Evolutionary conservation across 2,888 invertebrate genomes (phyloP).

Genomic region (Caenorhabditis wallacei): DNA sequence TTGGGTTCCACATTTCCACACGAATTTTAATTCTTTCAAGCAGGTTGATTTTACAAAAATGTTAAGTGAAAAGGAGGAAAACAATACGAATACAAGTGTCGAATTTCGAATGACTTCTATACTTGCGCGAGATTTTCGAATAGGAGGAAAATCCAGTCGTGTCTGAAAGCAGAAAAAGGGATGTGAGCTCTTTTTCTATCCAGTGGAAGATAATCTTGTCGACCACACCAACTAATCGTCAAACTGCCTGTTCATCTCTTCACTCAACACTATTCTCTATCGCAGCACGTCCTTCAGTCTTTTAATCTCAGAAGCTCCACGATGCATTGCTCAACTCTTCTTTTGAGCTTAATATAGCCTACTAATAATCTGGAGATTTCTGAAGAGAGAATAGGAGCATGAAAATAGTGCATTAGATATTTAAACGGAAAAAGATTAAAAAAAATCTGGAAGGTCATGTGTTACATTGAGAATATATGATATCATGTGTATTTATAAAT

Average conservation of each 20-base stretch:
- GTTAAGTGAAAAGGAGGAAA: no score
- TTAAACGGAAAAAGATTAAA: no score
- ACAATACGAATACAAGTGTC: no score
- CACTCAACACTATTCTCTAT: slow-evolving; percentile 3
- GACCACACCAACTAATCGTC: slow-evolving; percentile 31
- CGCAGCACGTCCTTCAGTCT: slow-evolving; percentile 26
- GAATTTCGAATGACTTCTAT: no score
- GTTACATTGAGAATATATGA: no score
- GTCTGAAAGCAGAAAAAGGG: neutral
- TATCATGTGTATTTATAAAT: no score
- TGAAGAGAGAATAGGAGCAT: no score
- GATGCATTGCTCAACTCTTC: neutral
- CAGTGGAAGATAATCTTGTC: slow-evolving; percentile 21
- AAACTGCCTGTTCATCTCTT: neutral
- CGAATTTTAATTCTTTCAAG: slow-evolving; percentile 40
- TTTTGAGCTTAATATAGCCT: neutral
- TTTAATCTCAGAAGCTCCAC: slow-evolving; percentile 19
- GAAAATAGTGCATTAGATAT: no score
- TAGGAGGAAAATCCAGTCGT: neutral
- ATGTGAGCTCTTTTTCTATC: slow-evolving; percentile 7
- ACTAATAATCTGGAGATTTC: no score
- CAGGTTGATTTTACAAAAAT: no score
- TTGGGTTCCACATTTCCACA: slow-evolving; percentile 60
- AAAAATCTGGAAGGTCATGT: no score
- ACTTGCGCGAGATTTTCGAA: no score